A percentile compares a stretch with the other conserved stretches of the same genome.
These are phyloP conservation scores for Diadema setosum DNA, from an alignment of 35 echinoderm and acorn worm species.

Conservation along the genomic window DNA sequence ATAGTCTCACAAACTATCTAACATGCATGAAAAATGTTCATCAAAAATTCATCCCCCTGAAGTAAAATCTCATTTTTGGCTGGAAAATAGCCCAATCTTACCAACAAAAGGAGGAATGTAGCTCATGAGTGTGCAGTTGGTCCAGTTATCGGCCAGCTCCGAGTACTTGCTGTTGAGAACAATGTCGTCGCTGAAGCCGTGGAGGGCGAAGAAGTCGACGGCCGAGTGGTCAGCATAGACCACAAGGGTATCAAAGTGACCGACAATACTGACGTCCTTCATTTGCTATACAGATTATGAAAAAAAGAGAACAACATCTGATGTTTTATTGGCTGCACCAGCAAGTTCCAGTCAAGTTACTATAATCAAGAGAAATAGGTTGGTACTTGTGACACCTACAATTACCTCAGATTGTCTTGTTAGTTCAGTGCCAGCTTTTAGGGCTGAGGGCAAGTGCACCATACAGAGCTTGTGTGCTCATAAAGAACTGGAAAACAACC, in stretches of 20 bases:
- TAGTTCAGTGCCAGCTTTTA: no score
- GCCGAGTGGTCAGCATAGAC: slow-evolving; percentile 96
- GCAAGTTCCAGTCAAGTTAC: no score
- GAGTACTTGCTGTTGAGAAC: slow-evolving; percentile 96
- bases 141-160: slow-evolving; percentile 96
- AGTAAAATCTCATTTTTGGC: slow-evolving; percentile 66
- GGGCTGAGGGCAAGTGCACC: no score
- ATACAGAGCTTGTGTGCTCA: no score
- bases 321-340: no score
- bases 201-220: slow-evolving; percentile 84
- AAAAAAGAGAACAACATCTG: no score
- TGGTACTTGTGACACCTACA: no score
- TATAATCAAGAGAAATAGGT: no score
- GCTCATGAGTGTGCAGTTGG: slow-evolving; percentile 97
- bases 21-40: no score
- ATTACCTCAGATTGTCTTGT: no score
- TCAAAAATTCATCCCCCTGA: neutral
- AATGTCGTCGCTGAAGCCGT: slow-evolving; percentile 96
- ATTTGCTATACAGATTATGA: slow-evolving; percentile 71
- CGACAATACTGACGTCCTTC: slow-evolving; percentile 85
- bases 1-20: no score
- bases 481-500: no score
- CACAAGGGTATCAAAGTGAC: slow-evolving; percentile 76
- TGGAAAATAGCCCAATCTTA: slow-evolving; percentile 89
- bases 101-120: slow-evolving; percentile 91